phyloP scores from a whole-genome alignment of 2,888 invertebrate genomes.

The Stictocephala bisonia region DNA sequence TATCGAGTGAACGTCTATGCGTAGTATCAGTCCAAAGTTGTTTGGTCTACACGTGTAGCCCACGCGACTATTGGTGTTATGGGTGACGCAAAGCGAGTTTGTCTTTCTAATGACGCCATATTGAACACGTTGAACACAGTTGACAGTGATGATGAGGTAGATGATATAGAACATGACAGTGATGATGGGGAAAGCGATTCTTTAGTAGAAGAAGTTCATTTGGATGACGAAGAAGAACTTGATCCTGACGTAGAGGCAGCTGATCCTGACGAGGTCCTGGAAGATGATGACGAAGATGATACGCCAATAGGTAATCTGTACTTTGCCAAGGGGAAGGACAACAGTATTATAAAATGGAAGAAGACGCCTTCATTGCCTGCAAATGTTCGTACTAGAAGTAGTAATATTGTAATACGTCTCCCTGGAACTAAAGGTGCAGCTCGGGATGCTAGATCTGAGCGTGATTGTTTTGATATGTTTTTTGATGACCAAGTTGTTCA shows the following conservation, averaged over 20 bases:
- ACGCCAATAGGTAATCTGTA: constrained; percentile 17
- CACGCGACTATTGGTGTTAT: constrained; percentile 33
- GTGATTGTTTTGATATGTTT: constrained; percentile 23
- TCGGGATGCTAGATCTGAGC: constrained; percentile 10
- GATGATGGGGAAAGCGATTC: constrained; percentile 39
- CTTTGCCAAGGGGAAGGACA: constrained; percentile 11
- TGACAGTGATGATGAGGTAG: constrained; percentile 19
- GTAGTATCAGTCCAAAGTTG: background rate
- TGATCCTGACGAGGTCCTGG: background rate
- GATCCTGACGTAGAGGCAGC: constrained; percentile 21
- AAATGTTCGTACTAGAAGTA: constrained; percentile 29
- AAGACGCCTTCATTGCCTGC: too few species aligned
- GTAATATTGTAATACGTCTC: constrained; percentile 10
- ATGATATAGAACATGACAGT: constrained; percentile 33
- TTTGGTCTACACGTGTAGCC: constrained; percentile 27
- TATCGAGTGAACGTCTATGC: background rate
- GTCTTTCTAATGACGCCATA: constrained; percentile 9
- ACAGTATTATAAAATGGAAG: constrained; percentile 30
- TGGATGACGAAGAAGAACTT: constrained; percentile 43
- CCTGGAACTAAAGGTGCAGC: constrained; percentile 34
- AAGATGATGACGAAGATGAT: constrained; percentile 43
- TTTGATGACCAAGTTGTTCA: constrained; percentile 22
- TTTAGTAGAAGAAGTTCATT: constrained; percentile 42
- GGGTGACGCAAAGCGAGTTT: constrained; percentile 23
- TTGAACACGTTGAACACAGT: background rate